These are phyloP conservation scores for Clupea harengus DNA, from an alignment of 2,113 vertebrate species.

Conservation along the genomic window DNA sequence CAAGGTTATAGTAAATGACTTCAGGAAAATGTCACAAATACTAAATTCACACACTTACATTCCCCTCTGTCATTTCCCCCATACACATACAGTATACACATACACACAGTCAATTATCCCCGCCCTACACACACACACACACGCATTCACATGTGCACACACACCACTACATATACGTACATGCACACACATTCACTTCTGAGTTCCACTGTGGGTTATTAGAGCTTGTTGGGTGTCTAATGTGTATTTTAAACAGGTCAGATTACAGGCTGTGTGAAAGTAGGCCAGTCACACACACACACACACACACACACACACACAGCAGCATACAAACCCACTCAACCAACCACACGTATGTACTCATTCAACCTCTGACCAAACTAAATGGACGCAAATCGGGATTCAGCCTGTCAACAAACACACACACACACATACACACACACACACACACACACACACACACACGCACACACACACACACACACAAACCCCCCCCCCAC, in stretches of 20 bases:
- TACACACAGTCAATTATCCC: neutral
- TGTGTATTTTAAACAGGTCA: slow-evolving; percentile 1
- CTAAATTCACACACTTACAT: too few relatives aligned
- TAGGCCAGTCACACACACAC: neutral
- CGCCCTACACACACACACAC: neutral
- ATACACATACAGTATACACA: neutral
- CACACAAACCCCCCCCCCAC: too few relatives aligned
- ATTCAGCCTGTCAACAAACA: neutral
- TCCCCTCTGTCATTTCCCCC: too few relatives aligned
- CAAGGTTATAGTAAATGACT: too few relatives aligned
- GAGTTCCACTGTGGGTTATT: neutral
- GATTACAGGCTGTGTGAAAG: slow-evolving; percentile 4
- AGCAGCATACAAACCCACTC: neutral
- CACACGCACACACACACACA: neutral
- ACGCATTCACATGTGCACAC: neutral
- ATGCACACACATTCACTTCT: neutral
- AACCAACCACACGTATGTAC: neutral
- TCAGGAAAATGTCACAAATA: too few relatives aligned
- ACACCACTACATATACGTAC: neutral
- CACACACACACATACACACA: neutral
- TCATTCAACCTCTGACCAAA: neutral
- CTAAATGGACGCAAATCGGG: neutral
- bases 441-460: slow-evolving; percentile 10
- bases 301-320: slow-evolving; percentile 9
- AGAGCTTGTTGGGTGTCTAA: neutral